phyloP scores from a whole-genome alignment of 2,797 vertebrate genomes.

The Oreochromis mossambicus region DNA sequence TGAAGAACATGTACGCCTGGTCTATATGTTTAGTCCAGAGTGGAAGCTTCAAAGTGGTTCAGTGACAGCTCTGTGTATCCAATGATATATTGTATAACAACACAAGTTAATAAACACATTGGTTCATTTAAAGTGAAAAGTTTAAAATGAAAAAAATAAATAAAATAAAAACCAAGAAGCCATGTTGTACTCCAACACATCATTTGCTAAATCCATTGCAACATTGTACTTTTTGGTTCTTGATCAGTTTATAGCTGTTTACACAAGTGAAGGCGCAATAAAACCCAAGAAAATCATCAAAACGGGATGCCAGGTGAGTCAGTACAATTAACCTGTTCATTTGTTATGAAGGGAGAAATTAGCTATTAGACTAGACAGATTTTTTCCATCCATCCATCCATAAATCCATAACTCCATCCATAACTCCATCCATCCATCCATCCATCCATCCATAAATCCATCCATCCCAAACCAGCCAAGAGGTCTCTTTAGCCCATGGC shows the following conservation, averaged over 20 bases:
- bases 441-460: too few species aligned
- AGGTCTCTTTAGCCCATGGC: accelerated
- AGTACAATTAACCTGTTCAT: not conserved
- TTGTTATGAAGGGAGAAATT: not conserved
- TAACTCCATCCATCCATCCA: too few species aligned
- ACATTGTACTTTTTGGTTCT: not conserved
- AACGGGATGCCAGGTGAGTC: not conserved
- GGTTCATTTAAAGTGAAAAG: not conserved
- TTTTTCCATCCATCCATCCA: too few species aligned
- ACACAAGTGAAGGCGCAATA: accelerated
- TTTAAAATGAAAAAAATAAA: not conserved
- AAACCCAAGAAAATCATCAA: not conserved
- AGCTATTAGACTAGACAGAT: too few species aligned
- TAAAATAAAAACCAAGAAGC: accelerated
- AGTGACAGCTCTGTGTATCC: not conserved
- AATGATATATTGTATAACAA: not conserved
- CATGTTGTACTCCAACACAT: not conserved
- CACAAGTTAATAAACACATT: not conserved
- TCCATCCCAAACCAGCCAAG: not conserved
- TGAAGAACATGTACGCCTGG: accelerated
- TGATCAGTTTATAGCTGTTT: accelerated
- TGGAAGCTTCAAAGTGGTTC: not conserved
- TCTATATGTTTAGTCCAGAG: not conserved
- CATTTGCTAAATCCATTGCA: not conserved
- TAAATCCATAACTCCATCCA: not conserved